Base-by-base conservation (phyloP, 2,797 vertebrate genomes). In the Anguilla marmorata region DNA sequence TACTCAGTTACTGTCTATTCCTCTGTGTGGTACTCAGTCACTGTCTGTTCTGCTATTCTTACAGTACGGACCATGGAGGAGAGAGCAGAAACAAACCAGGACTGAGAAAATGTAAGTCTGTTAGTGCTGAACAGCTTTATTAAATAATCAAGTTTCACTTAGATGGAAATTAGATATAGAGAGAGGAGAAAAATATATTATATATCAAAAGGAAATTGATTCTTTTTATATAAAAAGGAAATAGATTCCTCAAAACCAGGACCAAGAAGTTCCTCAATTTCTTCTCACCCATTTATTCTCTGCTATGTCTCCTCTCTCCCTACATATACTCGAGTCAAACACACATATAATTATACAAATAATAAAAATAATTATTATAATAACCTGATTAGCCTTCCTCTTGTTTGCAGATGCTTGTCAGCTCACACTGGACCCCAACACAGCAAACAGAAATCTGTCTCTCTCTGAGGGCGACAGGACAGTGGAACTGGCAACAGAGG, bases 391-490 rank as follows among this genome's bases (percentile, higher is more conserved):
- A 52, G 21, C 45, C 48, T 24, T 37, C n/a, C 27, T 86, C 54
- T 45, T 82, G 33, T 27, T 11, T 80, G 54, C 84, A 88, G 88
- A 88, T 88, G 74, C 85, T 84, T 88, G 85, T 30, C 74, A 86
- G 76, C 76, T 66, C 27, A 86, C 76, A 16, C 60, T 88, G 88
- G 85, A 88, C 50, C 84, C 88, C 7, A 88, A 89, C 89, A 90
- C 90, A 14, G 89, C 88, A 37, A 69, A 88, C 74, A 87, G 48
- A 1, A 50, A 56, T 4, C 87, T 91, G 54, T 48, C 3, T 30
- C 88, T 90, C 37, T 90, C 90, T 52, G 89, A 89, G 0, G 84
- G 85, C 0, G 84, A 89, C 85, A 86, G 63, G 7, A 89, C 52
- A 27, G 84, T 88, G n/a, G 87, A 52, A 6, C 37, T 19, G 52